Evolutionary conservation across 2,888 invertebrate genomes (phyloP).

Genomic region (Pocota personata): DNA sequence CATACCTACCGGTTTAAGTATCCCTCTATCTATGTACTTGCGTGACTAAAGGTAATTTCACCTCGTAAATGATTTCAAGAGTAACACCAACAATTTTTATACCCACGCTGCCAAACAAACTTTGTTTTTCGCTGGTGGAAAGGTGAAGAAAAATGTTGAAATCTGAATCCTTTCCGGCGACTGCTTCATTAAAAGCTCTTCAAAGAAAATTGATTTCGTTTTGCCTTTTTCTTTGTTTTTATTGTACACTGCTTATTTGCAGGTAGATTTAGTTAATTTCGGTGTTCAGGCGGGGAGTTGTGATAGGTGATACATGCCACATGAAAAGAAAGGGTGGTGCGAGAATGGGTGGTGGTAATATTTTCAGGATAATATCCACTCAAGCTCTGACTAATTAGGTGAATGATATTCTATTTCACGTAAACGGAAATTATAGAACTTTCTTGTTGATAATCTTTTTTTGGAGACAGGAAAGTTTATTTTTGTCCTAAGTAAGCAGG

Average conservation of each 20-base stretch:
- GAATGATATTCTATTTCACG: conserved; percentile 47
- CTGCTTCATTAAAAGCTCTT: conserved; percentile 72
- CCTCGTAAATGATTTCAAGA: conserved; percentile 54
- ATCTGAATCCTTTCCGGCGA: conserved; percentile 71
- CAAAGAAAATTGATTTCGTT: conserved; percentile 60
- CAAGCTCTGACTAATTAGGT: conserved; percentile 45
- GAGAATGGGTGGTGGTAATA: conserved; percentile 12
- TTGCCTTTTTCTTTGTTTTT: conserved; percentile 14
- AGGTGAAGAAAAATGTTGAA: conserved; percentile 60
- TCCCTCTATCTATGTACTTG: conserved; percentile 40
- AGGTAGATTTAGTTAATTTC: conserved; percentile 3
- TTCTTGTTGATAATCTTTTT: conserved; percentile 12
- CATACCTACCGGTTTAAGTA: conserved; percentile 8
- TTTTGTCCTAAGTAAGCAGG: neutral
- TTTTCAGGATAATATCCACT: conserved; percentile 40
- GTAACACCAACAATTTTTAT: conserved; percentile 60
- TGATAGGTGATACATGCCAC: conserved; percentile 8
- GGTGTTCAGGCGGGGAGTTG: neutral
- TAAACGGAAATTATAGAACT: conserved; percentile 17
- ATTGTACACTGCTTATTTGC: neutral
- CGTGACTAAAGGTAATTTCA: conserved; percentile 63
- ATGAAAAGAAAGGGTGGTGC: neutral
- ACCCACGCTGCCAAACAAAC: neutral
- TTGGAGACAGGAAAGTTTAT: conserved; percentile 7
- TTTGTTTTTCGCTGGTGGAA: conserved; percentile 12